phyloP scores from a whole-genome alignment of 2,113 vertebrate genomes.

The Anoura caudifer region DNA sequence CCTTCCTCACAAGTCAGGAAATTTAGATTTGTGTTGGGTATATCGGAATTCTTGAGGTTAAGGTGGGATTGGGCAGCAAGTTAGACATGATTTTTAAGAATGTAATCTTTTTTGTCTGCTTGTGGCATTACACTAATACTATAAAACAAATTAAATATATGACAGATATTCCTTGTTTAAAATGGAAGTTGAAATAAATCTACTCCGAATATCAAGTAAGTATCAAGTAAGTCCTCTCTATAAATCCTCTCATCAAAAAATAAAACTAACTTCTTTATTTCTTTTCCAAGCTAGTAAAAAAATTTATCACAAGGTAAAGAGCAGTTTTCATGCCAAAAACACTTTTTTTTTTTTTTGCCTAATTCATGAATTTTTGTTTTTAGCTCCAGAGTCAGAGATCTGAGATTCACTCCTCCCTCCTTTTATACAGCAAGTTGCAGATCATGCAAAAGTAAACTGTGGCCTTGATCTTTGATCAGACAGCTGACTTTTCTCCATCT shows the following conservation, averaged over 20 bases:
- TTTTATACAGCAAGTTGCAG: neutral
- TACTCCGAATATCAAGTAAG: neutral
- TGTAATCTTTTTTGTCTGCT: slow-evolving; percentile 52
- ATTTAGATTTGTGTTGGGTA: slow-evolving; percentile 45
- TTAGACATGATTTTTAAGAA: slow-evolving; percentile 33
- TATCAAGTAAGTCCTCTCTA: neutral
- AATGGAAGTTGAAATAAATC: slow-evolving; percentile 45
- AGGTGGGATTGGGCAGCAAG: neutral
- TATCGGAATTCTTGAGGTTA: slow-evolving; percentile 14
- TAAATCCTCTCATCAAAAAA: slow-evolving; percentile 19
- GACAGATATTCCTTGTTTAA: slow-evolving; percentile 34
- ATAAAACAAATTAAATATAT: slow-evolving; percentile 29
- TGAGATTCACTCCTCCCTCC: too few relatives aligned
- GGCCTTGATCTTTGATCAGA: neutral
- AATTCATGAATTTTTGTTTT: neutral
- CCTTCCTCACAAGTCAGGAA: slow-evolving; percentile 42
- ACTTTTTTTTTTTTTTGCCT: neutral
- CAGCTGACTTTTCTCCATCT: neutral
- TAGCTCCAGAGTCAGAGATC: neutral
- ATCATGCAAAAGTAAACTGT: neutral
- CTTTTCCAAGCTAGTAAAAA: slow-evolving; percentile 1
- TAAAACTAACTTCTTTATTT: neutral
- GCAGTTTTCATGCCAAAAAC: neutral
- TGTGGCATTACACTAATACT: neutral
- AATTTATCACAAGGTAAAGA: slow-evolving; percentile 21